Base-by-base conservation (phyloP, 2,797 vertebrate species). In the Notolepis coatsorum region DNA sequence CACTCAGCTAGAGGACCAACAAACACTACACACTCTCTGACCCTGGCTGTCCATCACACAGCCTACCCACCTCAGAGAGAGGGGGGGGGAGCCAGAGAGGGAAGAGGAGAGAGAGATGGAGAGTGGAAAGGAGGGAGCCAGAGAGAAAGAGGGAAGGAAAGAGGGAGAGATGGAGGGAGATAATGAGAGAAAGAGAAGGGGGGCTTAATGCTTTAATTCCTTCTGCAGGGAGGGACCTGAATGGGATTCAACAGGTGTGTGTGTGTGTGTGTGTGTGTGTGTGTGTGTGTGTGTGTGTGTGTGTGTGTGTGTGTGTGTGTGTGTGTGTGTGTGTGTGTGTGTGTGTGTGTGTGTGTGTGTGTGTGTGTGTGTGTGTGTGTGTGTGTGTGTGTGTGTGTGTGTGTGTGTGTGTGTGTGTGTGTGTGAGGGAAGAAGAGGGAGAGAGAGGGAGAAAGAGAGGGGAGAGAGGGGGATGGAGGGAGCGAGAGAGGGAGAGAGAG, bases 11-110 rank as follows among this genome's bases (percentile, higher is more conserved):
- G n/a, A 75, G 80, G 77, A 79, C 88, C 90, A 88, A 85, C 89
- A 94, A 91, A 92, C 31, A 79, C 82, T 85, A 88, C 80, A 71
- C 89, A 91, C 75, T 80, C 78, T 88, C 82, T 92, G 92, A 95
- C 93, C 93, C 86, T 0, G 1, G 70, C 79, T 85, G 93, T 94
- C 93, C 90, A 80, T 95, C 94, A 94, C 17, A 18, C 8, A 7
- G 13, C 15, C 27, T 9, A 15, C 18, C 54, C 17, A 15, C 20
- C 27, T 20, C 20, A 7, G 0, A 10, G n/a, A 33, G 45, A 0
- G 7, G 38, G n/a, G n/a, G n/a, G n/a, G n/a, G 12, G 25, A n/a
- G n/a, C n/a, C n/a, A n/a, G n/a, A n/a, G n/a, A n/a, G n/a, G n/a
- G n/a, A n/a, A n/a, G n/a, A n/a, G n/a, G n/a, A n/a, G n/a, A n/a